phyloP scores from a whole-genome alignment of 2,113 vertebrate species.

The Periophthalmus modestus region DNA sequence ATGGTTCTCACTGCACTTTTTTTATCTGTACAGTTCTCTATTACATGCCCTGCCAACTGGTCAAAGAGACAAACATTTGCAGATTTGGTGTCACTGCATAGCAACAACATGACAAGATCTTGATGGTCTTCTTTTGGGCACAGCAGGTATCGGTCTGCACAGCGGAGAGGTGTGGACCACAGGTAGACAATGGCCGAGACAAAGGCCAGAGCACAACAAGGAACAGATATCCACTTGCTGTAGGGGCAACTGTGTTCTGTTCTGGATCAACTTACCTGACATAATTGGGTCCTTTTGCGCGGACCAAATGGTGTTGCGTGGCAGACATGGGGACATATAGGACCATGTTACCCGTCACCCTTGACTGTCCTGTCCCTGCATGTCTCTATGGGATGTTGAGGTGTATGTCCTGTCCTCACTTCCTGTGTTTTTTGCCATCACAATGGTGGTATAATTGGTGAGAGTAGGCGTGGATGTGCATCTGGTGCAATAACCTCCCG shows the following conservation, averaged over 20 bases:
- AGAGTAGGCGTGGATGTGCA: conserved; percentile 73
- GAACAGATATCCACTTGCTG: conserved; percentile 69
- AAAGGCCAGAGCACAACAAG: conserved; percentile 66
- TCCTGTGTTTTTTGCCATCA: conserved; percentile 56
- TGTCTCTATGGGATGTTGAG: conserved; percentile 42
- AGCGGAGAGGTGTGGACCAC: conserved; percentile 57
- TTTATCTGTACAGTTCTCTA: too few relatives aligned
- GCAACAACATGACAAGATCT: conserved; percentile 23
- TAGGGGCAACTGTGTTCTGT: conserved; percentile 43
- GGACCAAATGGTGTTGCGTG: conserved; percentile 69
- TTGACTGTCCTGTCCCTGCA: conserved; percentile 50
- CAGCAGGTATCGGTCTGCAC: conserved; percentile 35
- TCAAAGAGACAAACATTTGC: neutral
- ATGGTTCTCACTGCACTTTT: too few relatives aligned
- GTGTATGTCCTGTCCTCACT: conserved; percentile 50
- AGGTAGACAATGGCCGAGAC: conserved; percentile 48
- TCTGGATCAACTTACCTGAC: conserved; percentile 77
- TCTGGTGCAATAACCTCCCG: conserved; percentile 68
- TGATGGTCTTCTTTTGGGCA: conserved; percentile 22
- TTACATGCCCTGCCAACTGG: too few relatives aligned
- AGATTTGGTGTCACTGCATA: conserved; percentile 20
- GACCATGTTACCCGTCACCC: conserved; percentile 50
- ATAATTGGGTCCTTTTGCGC: conserved; percentile 71
- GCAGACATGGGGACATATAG: conserved; percentile 51
- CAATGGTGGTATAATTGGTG: conserved; percentile 75